phyloP scores from a whole-genome alignment of 92 coral and sea anemone species.

The Galaxea fascicularis region DNA sequence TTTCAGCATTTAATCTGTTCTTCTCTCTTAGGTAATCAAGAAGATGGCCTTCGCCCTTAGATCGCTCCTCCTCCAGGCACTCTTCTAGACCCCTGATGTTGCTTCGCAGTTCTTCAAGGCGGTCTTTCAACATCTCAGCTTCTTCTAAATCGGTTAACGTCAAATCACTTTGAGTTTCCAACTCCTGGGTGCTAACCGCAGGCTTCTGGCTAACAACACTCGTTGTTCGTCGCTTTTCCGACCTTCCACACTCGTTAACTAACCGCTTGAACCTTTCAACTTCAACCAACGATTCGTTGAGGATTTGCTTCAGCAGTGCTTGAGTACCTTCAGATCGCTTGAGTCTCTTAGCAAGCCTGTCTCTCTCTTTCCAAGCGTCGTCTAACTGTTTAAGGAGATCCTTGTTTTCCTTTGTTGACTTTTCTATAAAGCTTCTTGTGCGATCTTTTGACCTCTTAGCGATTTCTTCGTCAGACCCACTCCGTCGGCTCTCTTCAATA shows the following conservation, averaged over 20 bases:
- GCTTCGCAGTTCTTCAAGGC: constrained; percentile 59
- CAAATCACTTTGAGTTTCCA: constrained; percentile 36
- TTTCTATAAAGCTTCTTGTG: constrained; percentile 21
- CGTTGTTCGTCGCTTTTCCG: neutral
- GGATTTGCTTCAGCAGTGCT: constrained; percentile 47
- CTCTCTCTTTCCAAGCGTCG: constrained; percentile 51
- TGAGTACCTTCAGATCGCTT: constrained; percentile 55
- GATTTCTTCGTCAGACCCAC: constrained; percentile 8
- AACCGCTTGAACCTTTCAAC: constrained; percentile 59
- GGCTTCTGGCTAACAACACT: constrained; percentile 1
- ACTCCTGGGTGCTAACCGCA: neutral
- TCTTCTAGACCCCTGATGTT: constrained; percentile 61
- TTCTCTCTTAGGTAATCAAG: constrained; percentile 39
- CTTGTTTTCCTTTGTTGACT: constrained; percentile 49
- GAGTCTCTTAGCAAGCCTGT: constrained; percentile 45
- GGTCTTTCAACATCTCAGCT: constrained; percentile 42
- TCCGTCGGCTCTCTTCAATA: constrained; percentile 21
- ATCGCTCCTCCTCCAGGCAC: constrained; percentile 42
- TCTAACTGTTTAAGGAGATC: constrained; percentile 44
- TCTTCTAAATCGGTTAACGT: constrained; percentile 36
- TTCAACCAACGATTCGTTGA: constrained; percentile 47
- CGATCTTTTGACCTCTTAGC: constrained; percentile 16
- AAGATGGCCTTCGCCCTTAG: constrained; percentile 45
- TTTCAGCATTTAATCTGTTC: constrained; percentile 44
- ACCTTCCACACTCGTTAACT: constrained; percentile 29